Evolutionary conservation across 2,797 vertebrate genomes (phyloP), one percentile per base, ranked within the genome.

Genomic region (Sebastolobus alascanus): DNA sequence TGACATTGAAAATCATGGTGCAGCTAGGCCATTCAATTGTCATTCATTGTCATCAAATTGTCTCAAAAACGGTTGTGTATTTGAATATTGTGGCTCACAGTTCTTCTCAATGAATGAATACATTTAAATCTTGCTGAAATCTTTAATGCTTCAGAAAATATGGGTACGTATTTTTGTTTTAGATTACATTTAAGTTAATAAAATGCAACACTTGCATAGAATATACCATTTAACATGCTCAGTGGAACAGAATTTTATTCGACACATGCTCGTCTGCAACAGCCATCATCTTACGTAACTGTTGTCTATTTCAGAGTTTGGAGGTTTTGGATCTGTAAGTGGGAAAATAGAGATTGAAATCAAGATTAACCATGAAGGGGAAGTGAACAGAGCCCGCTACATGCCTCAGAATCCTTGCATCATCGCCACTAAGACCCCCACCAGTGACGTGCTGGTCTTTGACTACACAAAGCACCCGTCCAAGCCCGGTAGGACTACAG

Each of bases 341-440:
- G 98, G 98, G 1, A 99, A 99, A 89, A 99, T 99, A 75, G 98
- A 99, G 82, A 99, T 99, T 73, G 98, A 99, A 87, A 99, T 99
- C 89, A 99, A 99, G 94, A 99, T 99, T 71, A 99, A 99, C 90
- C 98, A 99, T 0, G 98, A 99, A 92, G 98, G 98, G 74, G 98
- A 99, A 91, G 98, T 99, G 84, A 99, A 99, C 94, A 92, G 98
- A 89, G 98, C 98, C 0, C 97, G 98, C 25, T 99, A 99, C 90
- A 99, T 99, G 98, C 98, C 98, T 4, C 98, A 99, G 94, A 99
- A 99, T 88, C 98, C 98, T 3, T 99, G 97, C 76, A 99, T 99
- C 90, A 99, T 99, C 14, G 98, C 98, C 70, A 99, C 98, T 13
- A 99, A 99, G 93, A 99, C 98, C 29, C 98, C 98, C 18, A 98